Evolutionary conservation across 2,888 invertebrate genomes (phyloP), one percentile per base, ranked within the genome.

Genomic region (Chrysolina haemoptera): DNA sequence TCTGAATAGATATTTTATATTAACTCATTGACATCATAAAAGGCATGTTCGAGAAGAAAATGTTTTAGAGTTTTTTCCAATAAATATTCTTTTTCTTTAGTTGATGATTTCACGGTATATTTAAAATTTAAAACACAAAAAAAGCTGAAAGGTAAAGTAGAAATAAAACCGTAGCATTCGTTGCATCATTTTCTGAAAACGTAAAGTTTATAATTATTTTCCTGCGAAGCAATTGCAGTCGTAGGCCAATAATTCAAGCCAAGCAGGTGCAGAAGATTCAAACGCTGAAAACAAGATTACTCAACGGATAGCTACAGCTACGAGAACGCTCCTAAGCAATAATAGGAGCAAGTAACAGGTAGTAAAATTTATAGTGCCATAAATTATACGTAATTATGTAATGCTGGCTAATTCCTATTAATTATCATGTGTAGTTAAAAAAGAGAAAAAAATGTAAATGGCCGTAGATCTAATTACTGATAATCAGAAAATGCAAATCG

Each of bases 331-430:
- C 72, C 69, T 71, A 69, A 68, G 70, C 71, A 75, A 75, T 75
- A 77, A 73, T 75, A 75, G 74, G 62, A 74, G 72, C 67, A 76
- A 78, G 78, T 74, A 78, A 70, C 76, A 75, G 76, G 74, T 75
- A 70, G 71, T 74, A 77, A 70, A 78, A 78, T 75, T 78, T 76
- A 78, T 78, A 55, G 68, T 27, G 46, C 69, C 27, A 71, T 78
- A 78, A 78, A 78, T 78, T 74, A 75, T 50, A 41, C 55, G 68
- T 71, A 78, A 76, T 72, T 78, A 77, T 74, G 71, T 78, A 74
- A 74, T 71, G 68, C 74, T 70, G 64, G 72, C 76, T 76, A 74
- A 76, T 76, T 74, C 74, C 65, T 73, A 74, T 74, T 74, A 74
- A 76, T 76, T 76, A 70, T 68, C 65, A 55, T 50, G 70, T 74